phyloP scores from a whole-genome alignment of 2,113 vertebrate species.

The Pimephales promelas region DNA sequence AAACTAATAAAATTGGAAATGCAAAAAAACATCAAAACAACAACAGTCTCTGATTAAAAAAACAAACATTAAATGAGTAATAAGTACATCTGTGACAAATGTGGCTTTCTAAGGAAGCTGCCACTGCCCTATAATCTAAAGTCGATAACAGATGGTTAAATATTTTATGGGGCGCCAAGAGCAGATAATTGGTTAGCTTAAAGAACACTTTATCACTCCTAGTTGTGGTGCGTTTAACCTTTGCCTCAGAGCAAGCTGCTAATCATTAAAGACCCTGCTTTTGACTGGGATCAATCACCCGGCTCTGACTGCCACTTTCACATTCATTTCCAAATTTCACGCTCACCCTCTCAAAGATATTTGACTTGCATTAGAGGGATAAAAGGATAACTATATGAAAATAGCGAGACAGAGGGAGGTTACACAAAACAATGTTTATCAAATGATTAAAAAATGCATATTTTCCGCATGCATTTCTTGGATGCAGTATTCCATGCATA shows the following conservation, averaged over 20 bases:
- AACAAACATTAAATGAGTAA: conserved; percentile 19
- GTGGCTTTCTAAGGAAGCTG: conserved; percentile 44
- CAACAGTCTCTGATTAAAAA: not conserved
- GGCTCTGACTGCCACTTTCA: conserved; percentile 66
- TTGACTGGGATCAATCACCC: conserved; percentile 68
- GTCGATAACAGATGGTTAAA: conserved; percentile 64
- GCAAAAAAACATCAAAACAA: not conserved
- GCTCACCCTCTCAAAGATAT: conserved; percentile 61
- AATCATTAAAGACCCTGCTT: conserved; percentile 59
- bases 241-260: conserved; percentile 60
- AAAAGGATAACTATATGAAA: not conserved
- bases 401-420: not conserved
- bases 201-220: conserved; percentile 62
- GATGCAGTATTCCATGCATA: conserved; percentile 11
- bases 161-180: conserved; percentile 60
- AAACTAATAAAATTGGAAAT: not conserved
- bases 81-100: conserved; percentile 43
- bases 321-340: conserved; percentile 67
- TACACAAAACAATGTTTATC: conserved; percentile 11
- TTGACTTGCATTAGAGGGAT: conserved; percentile 8
- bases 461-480: not conserved
- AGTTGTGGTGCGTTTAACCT: conserved; percentile 58
- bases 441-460: not conserved
- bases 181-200: conserved; percentile 61
- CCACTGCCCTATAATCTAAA: conserved; percentile 56